Evolutionary conservation across 2,888 invertebrate genomes (phyloP), one percentile per base, ranked within the genome.

Genomic region (Spilosoma lubricipeda): DNA sequence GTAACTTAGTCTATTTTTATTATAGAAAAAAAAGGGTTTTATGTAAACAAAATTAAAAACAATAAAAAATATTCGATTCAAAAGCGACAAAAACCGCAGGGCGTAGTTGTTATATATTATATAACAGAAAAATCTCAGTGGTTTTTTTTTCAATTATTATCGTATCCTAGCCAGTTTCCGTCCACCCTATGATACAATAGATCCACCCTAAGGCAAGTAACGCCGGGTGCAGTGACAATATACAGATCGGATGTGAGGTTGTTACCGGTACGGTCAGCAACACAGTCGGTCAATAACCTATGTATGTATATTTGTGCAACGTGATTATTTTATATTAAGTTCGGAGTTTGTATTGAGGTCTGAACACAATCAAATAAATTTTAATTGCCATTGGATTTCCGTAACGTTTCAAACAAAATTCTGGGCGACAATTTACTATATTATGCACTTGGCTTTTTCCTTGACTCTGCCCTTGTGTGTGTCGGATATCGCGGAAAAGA

Each of bases 201-300:
- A 7, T 18, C 18, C 63, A 27, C 63, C 63, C 63, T 13, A 30
- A 30, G 30, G 18, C 36, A 18, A 27, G 39, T n/a, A 69, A 39
- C 56, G 56, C 69, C 36, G 69, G 27, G 52, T 69, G 69, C 69
- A 56, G n/a, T 56, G 52, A 56, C 52, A 36, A 56, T 69, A 36
- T 23, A 30, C 27, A 69, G 69, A 23, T 64, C 68, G 68, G 72
- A 52, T 68, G 64, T 27, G 4, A 63, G 64, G 36, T 68, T 59
- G 64, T 73, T 68, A 52, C 5, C 66, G 27, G 66, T 66, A 71
- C n/a, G 66, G 71, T 71, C 52, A 66, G 66, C 66, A 66, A n/a
- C 52, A 9, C 36, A 71, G 39, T 52, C 52, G 48, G 18, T 52
- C 7, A 30, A 13, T 45, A 8, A 65, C 20, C 23, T 15, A 65